Percentiles rank a stretch among this genome's conserved stretches.
Evolutionary conservation across 2,888 invertebrate genomes (phyloP).

Genomic region (Callyntrura guangdongensis): DNA sequence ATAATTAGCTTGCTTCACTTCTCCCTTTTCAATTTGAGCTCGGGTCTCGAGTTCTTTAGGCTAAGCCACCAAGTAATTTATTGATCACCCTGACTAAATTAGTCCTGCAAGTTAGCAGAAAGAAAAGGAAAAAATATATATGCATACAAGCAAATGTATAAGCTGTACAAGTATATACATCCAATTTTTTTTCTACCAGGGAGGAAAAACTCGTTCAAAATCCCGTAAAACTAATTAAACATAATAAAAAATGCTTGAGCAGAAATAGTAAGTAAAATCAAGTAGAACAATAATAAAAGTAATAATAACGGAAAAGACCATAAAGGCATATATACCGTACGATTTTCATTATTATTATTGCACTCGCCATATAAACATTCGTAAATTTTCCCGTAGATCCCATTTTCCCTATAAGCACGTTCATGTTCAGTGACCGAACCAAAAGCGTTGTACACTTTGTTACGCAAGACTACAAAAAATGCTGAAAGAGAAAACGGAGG

Average conservation of each 20-base stretch:
- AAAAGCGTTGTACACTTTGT: slow-evolving; percentile 32
- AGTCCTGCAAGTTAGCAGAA: not conserved
- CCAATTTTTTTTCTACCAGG: not conserved
- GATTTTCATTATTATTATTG: not conserved
- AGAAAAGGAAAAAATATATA: not conserved
- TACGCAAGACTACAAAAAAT: slow-evolving; percentile 22
- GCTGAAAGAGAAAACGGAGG: not conserved
- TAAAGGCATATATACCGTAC: not conserved
- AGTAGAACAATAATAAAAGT: not conserved
- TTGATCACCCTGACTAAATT: not conserved
- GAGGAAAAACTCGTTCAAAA: not conserved
- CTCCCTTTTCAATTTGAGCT: not conserved
- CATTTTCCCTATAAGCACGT: not conserved
- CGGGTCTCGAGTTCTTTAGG: not conserved
- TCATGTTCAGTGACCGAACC: slow-evolving; percentile 28
- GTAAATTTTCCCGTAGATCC: not conserved
- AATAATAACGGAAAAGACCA: not conserved
- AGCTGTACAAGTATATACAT: no score
- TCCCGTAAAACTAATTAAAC: slow-evolving; percentile 50
- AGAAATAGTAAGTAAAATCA: slow-evolving; percentile 3
- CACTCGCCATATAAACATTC: no score
- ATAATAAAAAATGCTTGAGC: slow-evolving; percentile 37
- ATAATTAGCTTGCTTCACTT: not conserved
- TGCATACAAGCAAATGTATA: not conserved
- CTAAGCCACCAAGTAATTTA: not conserved